Evolutionary conservation across 2,888 invertebrate species (phyloP), one percentile per base, ranked within the genome.

Genomic region (Glaucopsyche alexis): DNA sequence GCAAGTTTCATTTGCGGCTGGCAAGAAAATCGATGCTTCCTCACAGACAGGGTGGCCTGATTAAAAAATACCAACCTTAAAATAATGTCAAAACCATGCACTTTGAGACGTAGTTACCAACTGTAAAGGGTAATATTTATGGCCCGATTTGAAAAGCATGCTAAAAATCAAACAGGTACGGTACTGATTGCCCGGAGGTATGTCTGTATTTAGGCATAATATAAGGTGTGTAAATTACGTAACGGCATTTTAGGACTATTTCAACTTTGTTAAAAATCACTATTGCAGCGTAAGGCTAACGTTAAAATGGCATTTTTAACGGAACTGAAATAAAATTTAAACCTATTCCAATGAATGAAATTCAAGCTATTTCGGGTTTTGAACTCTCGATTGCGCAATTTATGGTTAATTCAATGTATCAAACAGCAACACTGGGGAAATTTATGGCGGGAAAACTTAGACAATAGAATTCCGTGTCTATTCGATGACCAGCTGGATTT

Each of bases 361-460:
- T 55, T 55, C 55, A 16, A 55, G 11, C 60, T 11, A 60, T 60
- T 60, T 60, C 29, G 19, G 55, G 60, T 60, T 60, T 60, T 38
- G 60, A 14, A 16, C 60, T 60, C 13, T 38, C 60, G 60, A 13
- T 60, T 60, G 60, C 60, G 13, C 60, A 67, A 67, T 67, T 42
- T 67, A 67, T 42, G 67, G 69, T 19, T 29, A 69, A 47, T 69
- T 69, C 49, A 69, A 67, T 42, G 47, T 69, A 47, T 49, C 11
- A 14, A 16, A 45, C 47, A 69, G 69, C 47, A 69, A 69, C 19
- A 69, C 69, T 47, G 49, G 29, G 81, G 78, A 79, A 84, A 88
- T 88, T 88, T 88, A 88, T 87, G 86, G 87, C 83, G 76, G 80
- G 79, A 76, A 78, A 83, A 85, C 81, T 87, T 84, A 82, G 81